phyloP scores from a whole-genome alignment of 2,113 vertebrate genomes.

The Heterotis niloticus region DNA sequence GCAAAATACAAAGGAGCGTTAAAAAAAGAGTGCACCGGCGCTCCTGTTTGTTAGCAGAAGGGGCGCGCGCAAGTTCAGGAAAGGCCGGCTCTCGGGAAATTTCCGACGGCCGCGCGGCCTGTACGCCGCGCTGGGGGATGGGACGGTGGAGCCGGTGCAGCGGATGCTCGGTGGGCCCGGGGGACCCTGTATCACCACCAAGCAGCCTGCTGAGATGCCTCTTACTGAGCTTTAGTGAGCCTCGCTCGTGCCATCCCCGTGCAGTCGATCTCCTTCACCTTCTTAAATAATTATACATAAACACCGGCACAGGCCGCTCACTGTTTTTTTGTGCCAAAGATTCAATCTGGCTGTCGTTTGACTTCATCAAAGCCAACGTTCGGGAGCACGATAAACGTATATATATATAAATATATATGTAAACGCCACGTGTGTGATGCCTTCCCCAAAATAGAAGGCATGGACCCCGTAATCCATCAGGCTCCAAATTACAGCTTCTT shows the following conservation, averaged over 20 bases:
- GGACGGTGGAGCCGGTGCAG: neutral
- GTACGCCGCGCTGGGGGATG: neutral
- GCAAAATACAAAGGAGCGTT: neutral
- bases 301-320: neutral
- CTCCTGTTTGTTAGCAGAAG: neutral
- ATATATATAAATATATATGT: neutral
- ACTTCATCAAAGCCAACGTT: neutral
- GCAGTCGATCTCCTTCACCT: neutral
- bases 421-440: no score
- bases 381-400: no score
- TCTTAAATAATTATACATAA: neutral
- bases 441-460: no score
- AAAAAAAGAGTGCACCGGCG: neutral
- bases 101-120: neutral
- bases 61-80: neutral
- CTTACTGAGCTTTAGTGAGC: conserved; percentile 84
- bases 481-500: no score
- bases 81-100: neutral
- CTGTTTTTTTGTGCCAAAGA: neutral
- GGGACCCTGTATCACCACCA: conserved; percentile 80
- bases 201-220: conserved; percentile 74
- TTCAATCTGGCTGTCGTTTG: neutral
- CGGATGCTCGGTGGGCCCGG: conserved; percentile 28
- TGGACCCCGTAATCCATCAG: neutral
- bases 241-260: conserved; percentile 42